phyloP scores from a whole-genome alignment of 2,113 vertebrate genomes.

The Natator depressus region DNA sequence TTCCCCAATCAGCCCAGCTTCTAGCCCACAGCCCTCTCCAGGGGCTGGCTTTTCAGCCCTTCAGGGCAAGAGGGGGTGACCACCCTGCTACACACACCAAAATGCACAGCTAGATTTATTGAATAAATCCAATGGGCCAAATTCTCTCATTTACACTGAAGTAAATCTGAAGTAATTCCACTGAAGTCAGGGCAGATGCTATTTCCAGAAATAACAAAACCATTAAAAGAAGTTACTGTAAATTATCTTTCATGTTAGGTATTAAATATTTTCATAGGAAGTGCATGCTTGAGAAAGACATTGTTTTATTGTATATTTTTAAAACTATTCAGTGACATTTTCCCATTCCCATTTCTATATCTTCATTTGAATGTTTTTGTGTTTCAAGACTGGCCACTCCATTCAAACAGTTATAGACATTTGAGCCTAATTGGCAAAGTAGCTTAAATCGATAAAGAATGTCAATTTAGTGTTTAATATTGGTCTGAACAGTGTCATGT shows the following conservation, averaged over 20 bases:
- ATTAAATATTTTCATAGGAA: not conserved
- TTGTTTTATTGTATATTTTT: not conserved
- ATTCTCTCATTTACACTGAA: not conserved
- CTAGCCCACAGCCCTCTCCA: too few species aligned
- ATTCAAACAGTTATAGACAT: not conserved
- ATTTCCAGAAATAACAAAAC: not conserved
- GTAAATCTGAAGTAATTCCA: not conserved
- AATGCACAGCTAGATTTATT: not conserved
- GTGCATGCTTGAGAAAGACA: rapidly evolving
- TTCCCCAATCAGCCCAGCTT: too few species aligned
- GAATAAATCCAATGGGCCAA: not conserved
- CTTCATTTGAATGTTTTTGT: not conserved
- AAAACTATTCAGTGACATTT: not conserved
- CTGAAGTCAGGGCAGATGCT: not conserved
- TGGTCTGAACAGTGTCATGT: not conserved
- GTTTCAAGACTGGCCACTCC: not conserved
- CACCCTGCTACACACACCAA: not conserved
- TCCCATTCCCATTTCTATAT: not conserved
- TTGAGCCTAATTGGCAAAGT: slow-evolving; percentile 1
- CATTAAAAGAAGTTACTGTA: not conserved
- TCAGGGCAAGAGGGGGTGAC: too few species aligned
- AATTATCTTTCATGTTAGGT: not conserved
- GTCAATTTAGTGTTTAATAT: not conserved
- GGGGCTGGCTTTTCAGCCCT: too few species aligned
- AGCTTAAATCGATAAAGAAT: not conserved